Evolutionary conservation across 2,797 vertebrate species (phyloP).

Genomic region (Psittacula derbiana): DNA sequence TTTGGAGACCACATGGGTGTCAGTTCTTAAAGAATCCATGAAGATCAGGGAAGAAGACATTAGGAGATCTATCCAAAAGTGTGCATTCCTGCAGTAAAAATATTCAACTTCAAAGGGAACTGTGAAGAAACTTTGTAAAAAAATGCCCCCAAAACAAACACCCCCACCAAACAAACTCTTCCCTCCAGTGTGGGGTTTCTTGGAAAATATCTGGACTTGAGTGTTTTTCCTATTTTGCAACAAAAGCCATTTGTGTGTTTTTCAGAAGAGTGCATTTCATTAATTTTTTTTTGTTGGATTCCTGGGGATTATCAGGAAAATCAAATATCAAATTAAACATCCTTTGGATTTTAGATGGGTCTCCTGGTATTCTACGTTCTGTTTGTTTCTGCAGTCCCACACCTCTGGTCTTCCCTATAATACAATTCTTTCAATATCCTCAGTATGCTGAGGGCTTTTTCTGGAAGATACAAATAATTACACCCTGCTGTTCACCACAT

Average conservation of each 20-base stretch:
- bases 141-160: fast-evolving
- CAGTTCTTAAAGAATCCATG: background rate
- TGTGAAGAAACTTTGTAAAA: background rate
- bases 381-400: background rate
- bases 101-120: background rate
- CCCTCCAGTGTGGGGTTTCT: background rate
- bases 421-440: background rate
- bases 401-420: background rate
- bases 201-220: background rate
- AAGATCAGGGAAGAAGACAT: background rate
- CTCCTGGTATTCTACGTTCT: background rate
- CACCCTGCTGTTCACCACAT: conserved; percentile 41
- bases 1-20: background rate
- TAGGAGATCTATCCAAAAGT: background rate
- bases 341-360: background rate
- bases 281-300: background rate
- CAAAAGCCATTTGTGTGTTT: background rate
- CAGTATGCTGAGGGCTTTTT: background rate
- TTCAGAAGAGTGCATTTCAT: background rate
- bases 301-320: background rate
- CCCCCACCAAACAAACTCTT: background rate
- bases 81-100: background rate
- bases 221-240: background rate
- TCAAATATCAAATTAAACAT: background rate
- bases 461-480: conserved; percentile 44